Conservation (phyloP, 2,888 invertebrate genomes). For the Trachelus stipa region DNA sequence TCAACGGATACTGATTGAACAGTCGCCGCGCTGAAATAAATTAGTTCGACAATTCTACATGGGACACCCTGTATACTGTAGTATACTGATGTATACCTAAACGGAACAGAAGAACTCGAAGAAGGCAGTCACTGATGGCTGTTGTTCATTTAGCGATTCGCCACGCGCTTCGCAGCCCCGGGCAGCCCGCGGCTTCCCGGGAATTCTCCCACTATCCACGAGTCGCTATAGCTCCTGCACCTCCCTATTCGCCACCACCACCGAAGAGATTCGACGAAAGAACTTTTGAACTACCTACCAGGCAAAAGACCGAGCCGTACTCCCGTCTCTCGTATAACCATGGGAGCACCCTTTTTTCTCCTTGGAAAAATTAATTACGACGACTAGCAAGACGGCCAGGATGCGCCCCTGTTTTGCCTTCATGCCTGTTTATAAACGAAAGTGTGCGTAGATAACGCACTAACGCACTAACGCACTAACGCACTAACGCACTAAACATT, state of each 20-base stretch:
- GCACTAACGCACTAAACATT: background rate
- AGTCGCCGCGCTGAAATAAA: background rate
- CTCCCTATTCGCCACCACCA: conserved; percentile 10
- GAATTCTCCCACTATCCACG: conserved; percentile 5
- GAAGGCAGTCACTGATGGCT: conserved; percentile 16
- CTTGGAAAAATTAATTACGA: conserved; percentile 12
- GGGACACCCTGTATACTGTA: background rate
- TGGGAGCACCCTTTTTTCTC: background rate
- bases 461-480: background rate
- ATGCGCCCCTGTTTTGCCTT: background rate
- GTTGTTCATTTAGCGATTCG: conserved; percentile 54
- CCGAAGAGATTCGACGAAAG: background rate
- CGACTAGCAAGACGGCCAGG: background rate
- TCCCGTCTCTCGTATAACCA: background rate
- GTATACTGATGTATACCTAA: background rate
- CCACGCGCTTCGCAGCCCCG: conserved; percentile 45
- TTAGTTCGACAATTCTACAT: background rate
- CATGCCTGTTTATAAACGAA: background rate
- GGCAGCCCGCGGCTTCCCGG: conserved; percentile 24
- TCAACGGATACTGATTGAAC: background rate
- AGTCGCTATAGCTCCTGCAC: background rate
- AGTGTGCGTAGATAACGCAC: background rate
- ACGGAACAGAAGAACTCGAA: conserved; percentile 8
- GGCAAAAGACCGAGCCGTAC: background rate
- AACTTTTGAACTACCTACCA: conserved; percentile 8